These are phyloP conservation scores for Ramphastos sulfuratus DNA, from an alignment of 2,113 vertebrate genomes.

Conservation along the genomic window DNA sequence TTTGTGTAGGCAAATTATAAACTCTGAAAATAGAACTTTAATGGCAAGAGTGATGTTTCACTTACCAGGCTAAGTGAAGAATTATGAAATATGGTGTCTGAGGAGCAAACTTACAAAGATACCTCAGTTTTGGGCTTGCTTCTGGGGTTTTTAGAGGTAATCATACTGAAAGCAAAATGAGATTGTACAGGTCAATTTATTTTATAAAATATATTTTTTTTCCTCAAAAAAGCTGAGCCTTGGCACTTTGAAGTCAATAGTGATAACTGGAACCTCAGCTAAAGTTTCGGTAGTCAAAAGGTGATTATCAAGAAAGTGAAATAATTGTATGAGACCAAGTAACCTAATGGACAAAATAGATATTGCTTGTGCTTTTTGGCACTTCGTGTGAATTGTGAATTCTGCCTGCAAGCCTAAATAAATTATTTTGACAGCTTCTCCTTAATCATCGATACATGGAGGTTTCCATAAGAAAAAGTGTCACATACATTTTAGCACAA, in stretches of 20 bases:
- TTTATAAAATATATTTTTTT: constrained; percentile 2
- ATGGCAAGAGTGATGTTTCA: not conserved
- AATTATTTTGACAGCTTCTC: not conserved
- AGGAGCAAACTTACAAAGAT: not conserved
- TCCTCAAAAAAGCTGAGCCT: not conserved
- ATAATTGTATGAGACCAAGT: not conserved
- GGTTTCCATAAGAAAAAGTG: constrained; percentile 47
- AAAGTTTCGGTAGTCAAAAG: not conserved
- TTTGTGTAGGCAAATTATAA: not conserved
- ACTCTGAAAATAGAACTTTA: not conserved
- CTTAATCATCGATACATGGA: constrained; percentile 38
- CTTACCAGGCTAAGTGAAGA: not conserved
- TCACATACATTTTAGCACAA: constrained; percentile 14
- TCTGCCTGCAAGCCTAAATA: not conserved
- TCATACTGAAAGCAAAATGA: not conserved
- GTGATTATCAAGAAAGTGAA: not conserved
- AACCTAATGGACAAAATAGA: not conserved
- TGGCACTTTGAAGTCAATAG: not conserved
- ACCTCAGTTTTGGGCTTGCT: not conserved
- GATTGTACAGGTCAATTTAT: not conserved
- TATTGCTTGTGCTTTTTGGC: not conserved
- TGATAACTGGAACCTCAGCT: not conserved
- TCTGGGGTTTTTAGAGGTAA: not conserved
- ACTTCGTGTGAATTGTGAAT: not conserved
- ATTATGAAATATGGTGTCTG: not conserved